Evolutionary conservation across 2,888 invertebrate species (phyloP).

Genomic region (Tetragnatha montana): DNA sequence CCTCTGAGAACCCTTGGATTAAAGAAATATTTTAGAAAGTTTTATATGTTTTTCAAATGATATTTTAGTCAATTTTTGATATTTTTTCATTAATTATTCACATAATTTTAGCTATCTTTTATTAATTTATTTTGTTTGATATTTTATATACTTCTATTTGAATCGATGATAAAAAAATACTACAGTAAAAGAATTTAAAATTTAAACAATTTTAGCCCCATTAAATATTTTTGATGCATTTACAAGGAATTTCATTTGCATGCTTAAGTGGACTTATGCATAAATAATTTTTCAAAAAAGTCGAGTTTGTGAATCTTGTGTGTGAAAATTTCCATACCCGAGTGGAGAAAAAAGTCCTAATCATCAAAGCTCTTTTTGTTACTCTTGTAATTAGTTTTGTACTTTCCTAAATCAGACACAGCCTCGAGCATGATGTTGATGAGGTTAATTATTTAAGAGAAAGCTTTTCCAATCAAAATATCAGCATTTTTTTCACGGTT

Average conservation of each 20-base stretch:
- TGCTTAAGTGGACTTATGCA: too few species aligned
- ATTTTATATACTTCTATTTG: too few species aligned
- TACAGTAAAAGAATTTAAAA: too few species aligned
- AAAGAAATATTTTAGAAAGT: too few species aligned
- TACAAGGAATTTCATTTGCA: background rate
- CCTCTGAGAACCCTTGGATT: too few species aligned
- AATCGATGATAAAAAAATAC: too few species aligned
- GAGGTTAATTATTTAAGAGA: background rate
- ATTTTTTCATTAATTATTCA: too few species aligned
- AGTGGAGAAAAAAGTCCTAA: background rate
- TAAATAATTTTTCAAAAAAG: background rate
- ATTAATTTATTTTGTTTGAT: too few species aligned
- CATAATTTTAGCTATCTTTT: too few species aligned
- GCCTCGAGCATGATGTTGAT: background rate
- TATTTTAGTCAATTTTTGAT: too few species aligned
- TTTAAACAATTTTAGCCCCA: too few species aligned
- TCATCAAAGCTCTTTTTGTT: background rate
- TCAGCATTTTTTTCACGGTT: background rate
- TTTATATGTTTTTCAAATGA: too few species aligned
- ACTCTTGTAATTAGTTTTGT: background rate
- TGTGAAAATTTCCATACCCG: background rate
- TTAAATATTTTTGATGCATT: background rate
- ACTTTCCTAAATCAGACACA: background rate
- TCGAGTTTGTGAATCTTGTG: background rate
- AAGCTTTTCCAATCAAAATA: slow-evolving; percentile 1